Base-by-base conservation (phyloP, 2,888 invertebrate species). In the Stenchaetothrips biformis region DNA sequence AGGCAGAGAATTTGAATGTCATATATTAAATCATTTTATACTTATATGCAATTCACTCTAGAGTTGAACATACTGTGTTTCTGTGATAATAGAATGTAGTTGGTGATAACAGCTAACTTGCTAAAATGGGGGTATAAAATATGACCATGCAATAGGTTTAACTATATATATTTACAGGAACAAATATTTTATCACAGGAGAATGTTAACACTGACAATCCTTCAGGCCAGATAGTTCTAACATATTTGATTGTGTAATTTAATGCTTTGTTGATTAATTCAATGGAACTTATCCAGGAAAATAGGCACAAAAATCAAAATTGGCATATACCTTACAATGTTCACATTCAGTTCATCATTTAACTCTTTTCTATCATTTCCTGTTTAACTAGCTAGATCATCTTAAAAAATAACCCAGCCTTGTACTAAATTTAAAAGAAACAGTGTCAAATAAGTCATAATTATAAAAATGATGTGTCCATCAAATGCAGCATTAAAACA, bases 131-230 rank as follows among this genome's bases (percentile, higher is more conserved):
- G 37, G 9, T 8, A 13, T 11, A 11, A 53, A 53, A 13, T 18
- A 13, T 53, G 11, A 53, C 18, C 53, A 53, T 11, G 13, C 9
- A 9, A 53, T 67, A 67, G 25, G 21, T 67, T 67, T 21, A 74
- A 25, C 7, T 74, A 74, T 7, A 25, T n/a, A n/a, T 13, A 74
- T 74, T 25, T 74, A 74, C 67, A 74, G 67, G 67, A 74, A 74
- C 67, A 74, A 9, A 21, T 8, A 25, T 74, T 74, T 25, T 74
- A 74, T 74, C 67, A 74, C 67, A 74, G 67, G 67, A 53, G 53
- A 18, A 53, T 6, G 13, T 53, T 21, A 74, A 59, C 59, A 59
- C 16, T 18, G 11, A 74, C 67, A 74, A 11, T 25, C 7, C 7
- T 74, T 21, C 1, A 59, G 13, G 16, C 59, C 0, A 59, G 6